Percentiles rank a stretch among this genome's conserved stretches.
These are phyloP conservation scores for Epinephelus cyanopodus DNA, from an alignment of 2,113 vertebrate species.

Conservation along the genomic window DNA sequence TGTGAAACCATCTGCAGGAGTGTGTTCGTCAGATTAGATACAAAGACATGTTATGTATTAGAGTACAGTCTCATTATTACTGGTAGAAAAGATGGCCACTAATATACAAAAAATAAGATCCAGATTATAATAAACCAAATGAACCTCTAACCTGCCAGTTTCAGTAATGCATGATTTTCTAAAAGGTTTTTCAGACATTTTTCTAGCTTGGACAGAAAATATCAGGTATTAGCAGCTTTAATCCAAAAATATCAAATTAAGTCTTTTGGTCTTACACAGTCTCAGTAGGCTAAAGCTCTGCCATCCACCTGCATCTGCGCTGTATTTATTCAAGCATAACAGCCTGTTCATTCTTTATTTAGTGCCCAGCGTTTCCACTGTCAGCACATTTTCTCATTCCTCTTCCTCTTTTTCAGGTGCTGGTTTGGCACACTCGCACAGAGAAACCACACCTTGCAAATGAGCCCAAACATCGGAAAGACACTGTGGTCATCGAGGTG, in stretches of 20 bases:
- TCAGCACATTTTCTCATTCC: conserved; percentile 42
- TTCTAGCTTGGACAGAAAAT: neutral
- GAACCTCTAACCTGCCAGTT: neutral
- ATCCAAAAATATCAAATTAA: neutral
- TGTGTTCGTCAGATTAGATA: too few species aligned
- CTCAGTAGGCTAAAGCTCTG: conserved; percentile 19
- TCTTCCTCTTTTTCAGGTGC: conserved; percentile 85
- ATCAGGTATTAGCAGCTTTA: conserved; percentile 11
- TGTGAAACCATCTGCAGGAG: too few species aligned
- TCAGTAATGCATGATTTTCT: neutral
- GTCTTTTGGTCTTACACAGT: neutral
- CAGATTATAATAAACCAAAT: neutral
- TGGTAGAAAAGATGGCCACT: neutral
- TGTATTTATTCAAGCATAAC: conserved; percentile 14
- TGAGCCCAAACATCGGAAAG: conserved; percentile 93
- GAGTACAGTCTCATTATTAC: neutral
- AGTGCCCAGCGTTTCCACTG: neutral
- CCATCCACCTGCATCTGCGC: conserved; percentile 15
- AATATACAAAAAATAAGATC: neutral
- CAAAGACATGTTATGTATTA: neutral
- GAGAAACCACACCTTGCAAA: conserved; percentile 96
- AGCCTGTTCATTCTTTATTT: conserved; percentile 23
- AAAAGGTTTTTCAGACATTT: neutral
- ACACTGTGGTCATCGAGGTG: conserved; percentile 94
- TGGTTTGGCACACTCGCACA: conserved; percentile 99